Percentiles rank a stretch among this genome's conserved stretches.
Evolutionary conservation across 2,888 invertebrate species (phyloP).

Genomic region (Entomobrya multifasciata): DNA sequence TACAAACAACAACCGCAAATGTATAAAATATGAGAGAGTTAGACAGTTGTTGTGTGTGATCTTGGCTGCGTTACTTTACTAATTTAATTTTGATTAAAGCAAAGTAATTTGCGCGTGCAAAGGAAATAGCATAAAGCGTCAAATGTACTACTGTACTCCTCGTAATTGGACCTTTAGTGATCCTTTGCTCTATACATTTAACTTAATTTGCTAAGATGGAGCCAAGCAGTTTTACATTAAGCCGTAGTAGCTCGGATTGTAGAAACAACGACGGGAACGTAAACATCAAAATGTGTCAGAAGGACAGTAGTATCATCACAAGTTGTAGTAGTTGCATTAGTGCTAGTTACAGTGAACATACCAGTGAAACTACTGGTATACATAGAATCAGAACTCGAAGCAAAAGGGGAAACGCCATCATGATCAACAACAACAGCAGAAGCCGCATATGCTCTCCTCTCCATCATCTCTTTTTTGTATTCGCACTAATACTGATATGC

Average conservation of each 20-base stretch:
- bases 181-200: too few relatives aligned
- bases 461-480: constrained; percentile 39
- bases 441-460: constrained; percentile 11
- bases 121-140: not conserved
- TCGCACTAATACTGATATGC: constrained; percentile 54
- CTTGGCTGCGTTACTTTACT: not conserved
- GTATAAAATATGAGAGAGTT: constrained; percentile 41
- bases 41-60: constrained; percentile 47
- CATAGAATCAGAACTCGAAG: constrained; percentile 55
- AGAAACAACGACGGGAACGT: not conserved
- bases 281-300: constrained; percentile 63
- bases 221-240: constrained; percentile 18
- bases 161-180: too few relatives aligned
- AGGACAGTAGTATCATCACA: constrained; percentile 57
- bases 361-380: not conserved
- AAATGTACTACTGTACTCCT: not conserved
- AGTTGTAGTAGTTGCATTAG: constrained; percentile 1
- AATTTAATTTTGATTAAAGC: constrained; percentile 47
- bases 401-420: not conserved
- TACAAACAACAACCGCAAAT: constrained; percentile 31
- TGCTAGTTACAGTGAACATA: constrained; percentile 41
- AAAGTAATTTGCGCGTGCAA: constrained; percentile 44
- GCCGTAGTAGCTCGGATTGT: too few relatives aligned
- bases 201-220: constrained; percentile 27
- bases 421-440: not conserved